A percentile compares a stretch with the other conserved stretches of the same genome.
phyloP scores from a whole-genome alignment of 2,888 invertebrate genomes.

The Diloba caeruleocephala region DNA sequence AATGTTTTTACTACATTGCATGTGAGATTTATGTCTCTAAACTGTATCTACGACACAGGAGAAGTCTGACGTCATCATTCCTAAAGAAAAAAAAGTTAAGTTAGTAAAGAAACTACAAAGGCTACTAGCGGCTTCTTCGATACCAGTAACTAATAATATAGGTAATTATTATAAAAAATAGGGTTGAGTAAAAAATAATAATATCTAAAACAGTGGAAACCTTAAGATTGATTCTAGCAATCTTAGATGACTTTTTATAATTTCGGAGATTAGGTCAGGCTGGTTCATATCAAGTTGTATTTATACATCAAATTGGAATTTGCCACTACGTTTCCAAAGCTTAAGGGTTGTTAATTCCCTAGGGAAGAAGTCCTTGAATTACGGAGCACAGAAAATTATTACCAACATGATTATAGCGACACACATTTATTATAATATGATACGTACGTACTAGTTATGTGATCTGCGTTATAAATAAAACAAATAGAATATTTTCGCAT shows the following conservation, averaged over 20 bases:
- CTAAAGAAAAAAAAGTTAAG: no score
- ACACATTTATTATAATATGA: slow-evolving; percentile 28
- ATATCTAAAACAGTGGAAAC: neutral
- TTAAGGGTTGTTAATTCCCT: neutral
- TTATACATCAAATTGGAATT: neutral
- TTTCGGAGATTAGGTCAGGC: neutral
- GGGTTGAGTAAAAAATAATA: no score
- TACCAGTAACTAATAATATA: no score
- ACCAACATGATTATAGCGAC: slow-evolving; percentile 5
- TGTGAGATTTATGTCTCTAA: no score
- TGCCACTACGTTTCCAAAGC: neutral
- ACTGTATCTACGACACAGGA: no score
- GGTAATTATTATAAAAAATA: no score
- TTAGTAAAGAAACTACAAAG: no score
- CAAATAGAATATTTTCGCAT: slow-evolving; percentile 22
- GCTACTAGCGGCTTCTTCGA: no score
- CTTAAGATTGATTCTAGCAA: neutral
- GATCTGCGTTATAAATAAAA: slow-evolving; percentile 21
- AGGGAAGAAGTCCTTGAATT: slow-evolving; percentile 3
- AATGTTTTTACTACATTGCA: no score
- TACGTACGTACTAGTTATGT: slow-evolving; percentile 10
- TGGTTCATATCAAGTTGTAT: neutral
- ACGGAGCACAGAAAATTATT: slow-evolving; percentile 2
- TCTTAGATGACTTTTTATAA: neutral
- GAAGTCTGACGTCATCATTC: no score